Percentiles rank a stretch among this genome's conserved stretches.
phyloP scores from a whole-genome alignment of 1,140 invertebrate genomes.

The Drosophila sucinea region DNA sequence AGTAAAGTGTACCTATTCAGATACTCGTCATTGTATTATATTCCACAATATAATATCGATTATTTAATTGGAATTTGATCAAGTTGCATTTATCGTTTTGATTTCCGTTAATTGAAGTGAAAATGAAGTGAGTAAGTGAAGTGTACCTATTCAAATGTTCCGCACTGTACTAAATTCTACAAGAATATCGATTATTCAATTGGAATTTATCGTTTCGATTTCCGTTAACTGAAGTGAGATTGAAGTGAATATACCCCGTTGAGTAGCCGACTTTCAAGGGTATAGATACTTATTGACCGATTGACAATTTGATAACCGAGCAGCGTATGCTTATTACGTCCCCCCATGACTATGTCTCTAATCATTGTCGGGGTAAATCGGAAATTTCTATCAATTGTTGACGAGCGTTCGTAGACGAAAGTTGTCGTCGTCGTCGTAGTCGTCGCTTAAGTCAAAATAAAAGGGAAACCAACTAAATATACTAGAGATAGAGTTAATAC shows the following conservation, averaged over 20 bases:
- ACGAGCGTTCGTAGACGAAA: slow-evolving; percentile 7
- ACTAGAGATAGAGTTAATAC: neutral
- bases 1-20: too few species aligned
- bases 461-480: neutral
- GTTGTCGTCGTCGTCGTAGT: neutral
- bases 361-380: slow-evolving; percentile 1
- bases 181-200: too few species aligned
- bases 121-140: too few species aligned
- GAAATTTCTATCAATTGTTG: slow-evolving; percentile 7
- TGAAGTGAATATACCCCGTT: neutral
- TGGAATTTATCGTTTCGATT: too few species aligned
- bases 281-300: neutral
- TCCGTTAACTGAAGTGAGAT: neutral
- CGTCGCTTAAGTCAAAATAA: neutral
- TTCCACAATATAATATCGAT: too few species aligned
- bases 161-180: too few species aligned
- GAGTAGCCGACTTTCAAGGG: neutral
- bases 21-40: too few species aligned
- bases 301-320: slow-evolving; percentile 9
- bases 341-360: neutral
- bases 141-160: too few species aligned
- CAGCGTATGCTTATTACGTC: slow-evolving; percentile 2
- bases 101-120: too few species aligned
- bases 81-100: too few species aligned
- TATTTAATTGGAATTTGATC: too few species aligned